Base-by-base conservation (phyloP, 2,888 invertebrate species). In the Teinopalpus imperialis region DNA sequence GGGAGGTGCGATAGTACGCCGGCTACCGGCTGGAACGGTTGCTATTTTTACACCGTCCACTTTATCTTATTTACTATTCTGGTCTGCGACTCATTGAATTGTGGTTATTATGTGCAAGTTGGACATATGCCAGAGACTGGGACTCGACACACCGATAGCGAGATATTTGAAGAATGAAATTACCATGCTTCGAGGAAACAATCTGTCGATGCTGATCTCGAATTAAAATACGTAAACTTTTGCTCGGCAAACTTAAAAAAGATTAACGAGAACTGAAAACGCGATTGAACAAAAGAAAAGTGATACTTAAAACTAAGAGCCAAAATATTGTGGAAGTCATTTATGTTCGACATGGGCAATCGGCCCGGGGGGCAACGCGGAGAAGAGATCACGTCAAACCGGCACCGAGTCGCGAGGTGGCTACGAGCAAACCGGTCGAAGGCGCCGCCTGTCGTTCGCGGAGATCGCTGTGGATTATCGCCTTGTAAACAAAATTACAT, bases 61-160 rank as follows among this genome's bases (percentile, higher is more conserved):
- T 81, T 81, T 85, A 85, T 86, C 83, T 88, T 87, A 86, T 87
- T 88, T 83, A 87, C 88, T 88, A 87, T 87, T 88, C 87, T 85
- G 78, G 88, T 83, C 82, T 76, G 82, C 82, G 81, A 81, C 87
- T 87, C 87, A 87, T 88, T 88, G 87, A 87, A 88, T 87, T 86
- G 88, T 87, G 83, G 86, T 86, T 87, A 88, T 87, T 87, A 88
- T 87, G 86, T 86, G 86, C 83, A 83, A 77, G 77, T 86, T 87
- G 87, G 88, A 85, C 71, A 74, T 69, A 69, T 78, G 88, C 88
- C 88, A 88, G 75, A 70, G 57, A 69, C 74, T 72, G 76, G 62
- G 72, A 77, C 80, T 74, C 78, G 80, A 77, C 77, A 69, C 77
- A 74, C 79, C 69, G 77, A 79, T 77, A 75, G 69, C 66, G 63